These are phyloP conservation scores for Nomada flava DNA, from an alignment of 2,888 invertebrate species.

Conservation along the genomic window DNA sequence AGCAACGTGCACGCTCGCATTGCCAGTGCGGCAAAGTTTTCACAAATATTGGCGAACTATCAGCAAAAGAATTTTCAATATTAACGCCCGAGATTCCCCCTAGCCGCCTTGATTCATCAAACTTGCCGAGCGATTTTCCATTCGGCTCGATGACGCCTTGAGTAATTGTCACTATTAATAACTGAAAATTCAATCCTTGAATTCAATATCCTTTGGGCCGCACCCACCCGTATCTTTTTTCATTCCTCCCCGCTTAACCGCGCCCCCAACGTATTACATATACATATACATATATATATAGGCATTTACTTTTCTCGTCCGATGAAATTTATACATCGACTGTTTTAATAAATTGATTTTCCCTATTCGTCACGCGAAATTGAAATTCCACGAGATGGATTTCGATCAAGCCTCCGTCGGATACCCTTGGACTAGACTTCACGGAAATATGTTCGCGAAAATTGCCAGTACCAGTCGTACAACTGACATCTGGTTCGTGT, in stretches of 20 bases:
- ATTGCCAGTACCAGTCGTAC: too few relatives aligned
- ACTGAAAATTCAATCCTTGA: conserved; percentile 66
- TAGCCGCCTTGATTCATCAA: conserved; percentile 55
- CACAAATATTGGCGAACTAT: conserved; percentile 2
- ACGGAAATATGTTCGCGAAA: too few relatives aligned
- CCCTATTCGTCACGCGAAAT: conserved; percentile 43
- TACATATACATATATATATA: conserved; percentile 1
- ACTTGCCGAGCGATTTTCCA: conserved; percentile 43
- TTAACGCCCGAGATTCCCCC: conserved; percentile 13
- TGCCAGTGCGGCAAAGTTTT: conserved; percentile 27
- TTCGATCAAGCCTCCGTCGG: neutral
- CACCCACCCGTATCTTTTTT: conserved; percentile 52
- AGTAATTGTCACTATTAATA: conserved; percentile 72
- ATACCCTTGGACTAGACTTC: too few relatives aligned
- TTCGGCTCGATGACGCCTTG: conserved; percentile 44
- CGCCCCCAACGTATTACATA: conserved; percentile 19
- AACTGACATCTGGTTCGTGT: too few relatives aligned
- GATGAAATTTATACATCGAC: conserved; percentile 33
- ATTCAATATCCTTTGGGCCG: conserved; percentile 68
- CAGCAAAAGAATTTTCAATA: conserved; percentile 43
- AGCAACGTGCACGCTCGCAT: conserved; percentile 16
- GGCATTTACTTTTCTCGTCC: conserved; percentile 18
- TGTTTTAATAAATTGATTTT: conserved; percentile 40
- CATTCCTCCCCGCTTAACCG: conserved; percentile 57
- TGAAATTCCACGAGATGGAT: neutral